These are phyloP conservation scores for Notamacropus eugenii DNA, from an alignment of 2,797 vertebrate genomes.

Conservation along the genomic window DNA sequence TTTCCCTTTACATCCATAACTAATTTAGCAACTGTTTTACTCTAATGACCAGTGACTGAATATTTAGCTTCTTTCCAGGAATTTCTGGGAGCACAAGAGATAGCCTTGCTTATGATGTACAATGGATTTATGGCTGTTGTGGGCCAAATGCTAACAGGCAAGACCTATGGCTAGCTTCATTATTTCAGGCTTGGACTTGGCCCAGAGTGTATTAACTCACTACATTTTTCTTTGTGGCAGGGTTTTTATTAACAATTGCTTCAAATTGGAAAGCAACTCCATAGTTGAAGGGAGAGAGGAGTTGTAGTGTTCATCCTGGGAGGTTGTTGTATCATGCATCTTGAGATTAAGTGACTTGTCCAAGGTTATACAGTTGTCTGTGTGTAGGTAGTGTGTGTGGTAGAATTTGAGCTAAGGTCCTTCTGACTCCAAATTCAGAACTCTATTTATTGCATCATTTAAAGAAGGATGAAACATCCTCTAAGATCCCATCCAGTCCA, in stretches of 20 bases:
- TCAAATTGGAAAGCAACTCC: conserved; percentile 67
- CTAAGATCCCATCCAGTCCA: background rate
- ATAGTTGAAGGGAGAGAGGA: background rate
- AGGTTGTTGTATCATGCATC: background rate
- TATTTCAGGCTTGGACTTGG: conserved; percentile 54
- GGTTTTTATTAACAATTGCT: conserved; percentile 63
- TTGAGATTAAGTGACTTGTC: background rate
- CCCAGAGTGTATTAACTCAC: conserved; percentile 62
- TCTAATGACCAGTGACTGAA: background rate
- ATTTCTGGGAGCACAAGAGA: conserved; percentile 46
- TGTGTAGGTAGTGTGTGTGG: background rate
- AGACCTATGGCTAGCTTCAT: conserved; percentile 53
- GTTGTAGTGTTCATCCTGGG: conserved; percentile 17
- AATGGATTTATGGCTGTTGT: conserved; percentile 56
- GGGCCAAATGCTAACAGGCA: conserved; percentile 52
- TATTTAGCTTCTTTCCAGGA: conserved; percentile 57
- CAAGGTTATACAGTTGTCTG: background rate
- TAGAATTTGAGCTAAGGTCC: background rate
- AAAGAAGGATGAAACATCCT: conserved; percentile 54
- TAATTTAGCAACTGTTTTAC: background rate
- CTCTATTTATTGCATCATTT: background rate
- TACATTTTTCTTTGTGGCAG: conserved; percentile 67
- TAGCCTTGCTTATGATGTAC: conserved; percentile 50
- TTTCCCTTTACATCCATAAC: background rate
- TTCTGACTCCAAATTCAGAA: background rate